Evolutionary conservation across 1,140 invertebrate species (phyloP).

Genomic region (Zaprionus gabonicus): DNA sequence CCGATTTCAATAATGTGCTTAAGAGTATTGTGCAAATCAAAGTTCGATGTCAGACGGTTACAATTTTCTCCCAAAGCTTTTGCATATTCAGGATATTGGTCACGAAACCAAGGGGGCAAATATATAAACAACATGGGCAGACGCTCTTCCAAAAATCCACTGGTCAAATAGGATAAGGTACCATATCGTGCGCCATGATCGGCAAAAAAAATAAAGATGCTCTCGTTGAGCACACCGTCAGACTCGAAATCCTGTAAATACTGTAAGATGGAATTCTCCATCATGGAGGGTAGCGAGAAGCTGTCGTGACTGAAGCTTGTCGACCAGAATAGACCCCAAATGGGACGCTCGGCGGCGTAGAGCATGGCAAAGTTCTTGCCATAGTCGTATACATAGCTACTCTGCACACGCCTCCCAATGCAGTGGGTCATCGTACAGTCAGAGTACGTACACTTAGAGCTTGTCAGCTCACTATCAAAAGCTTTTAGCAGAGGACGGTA

Average conservation of each 20-base stretch:
- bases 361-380: constrained; percentile 86
- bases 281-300: constrained; percentile 86
- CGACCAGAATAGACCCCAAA: constrained; percentile 92
- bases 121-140: constrained; percentile 93
- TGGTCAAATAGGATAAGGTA: constrained; percentile 86
- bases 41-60: constrained; percentile 91
- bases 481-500: constrained; percentile 89
- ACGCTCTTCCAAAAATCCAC: constrained; percentile 94
- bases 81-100: constrained; percentile 87
- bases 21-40: constrained; percentile 91
- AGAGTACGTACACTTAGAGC: constrained; percentile 32
- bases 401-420: constrained; percentile 86
- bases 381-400: constrained; percentile 86
- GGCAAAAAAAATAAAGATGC: constrained; percentile 92
- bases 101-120: constrained; percentile 90
- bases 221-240: constrained; percentile 87
- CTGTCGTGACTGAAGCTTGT: constrained; percentile 91
- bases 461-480: constrained; percentile 81
- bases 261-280: constrained; percentile 87
- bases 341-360: constrained; percentile 77
- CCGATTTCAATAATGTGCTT: constrained; percentile 84
- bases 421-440: constrained; percentile 78
- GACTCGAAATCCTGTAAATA: constrained; percentile 87
- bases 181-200: constrained; percentile 97
- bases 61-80: constrained; percentile 89